A percentile compares a stretch with the other conserved stretches of the same genome.
Conservation (phyloP, 2,797 vertebrate genomes). For the Muscicapa comitata region DNA sequence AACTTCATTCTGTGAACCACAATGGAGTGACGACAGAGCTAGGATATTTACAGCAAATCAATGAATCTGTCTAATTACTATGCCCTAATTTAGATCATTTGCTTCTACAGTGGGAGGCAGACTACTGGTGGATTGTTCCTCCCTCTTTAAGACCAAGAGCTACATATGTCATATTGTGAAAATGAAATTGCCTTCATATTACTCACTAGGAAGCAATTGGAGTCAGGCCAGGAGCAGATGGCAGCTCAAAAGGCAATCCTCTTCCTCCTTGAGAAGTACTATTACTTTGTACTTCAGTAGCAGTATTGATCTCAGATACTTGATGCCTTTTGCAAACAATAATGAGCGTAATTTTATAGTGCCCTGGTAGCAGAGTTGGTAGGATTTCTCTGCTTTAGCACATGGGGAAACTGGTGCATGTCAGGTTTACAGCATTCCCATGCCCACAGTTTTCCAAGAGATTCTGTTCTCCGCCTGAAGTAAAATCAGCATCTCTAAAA, state of each 20-base stretch:
- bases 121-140: slow-evolving; percentile 23
- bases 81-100: slow-evolving; percentile 22
- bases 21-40: not conserved
- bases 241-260: slow-evolving; percentile 65
- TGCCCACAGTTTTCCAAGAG: not conserved
- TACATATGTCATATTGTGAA: slow-evolving; percentile 46
- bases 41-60: slow-evolving; percentile 36
- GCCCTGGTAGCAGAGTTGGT: not conserved
- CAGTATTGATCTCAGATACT: slow-evolving; percentile 29
- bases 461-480: not conserved
- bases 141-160: slow-evolving; percentile 7
- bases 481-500: not conserved
- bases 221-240: slow-evolving; percentile 63
- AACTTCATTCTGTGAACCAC: slow-evolving; percentile 1
- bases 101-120: slow-evolving; percentile 3
- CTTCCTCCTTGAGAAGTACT: slow-evolving; percentile 37
- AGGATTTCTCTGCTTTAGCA: not conserved
- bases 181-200: slow-evolving; percentile 53
- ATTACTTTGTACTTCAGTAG: slow-evolving; percentile 38
- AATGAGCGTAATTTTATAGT: not conserved
- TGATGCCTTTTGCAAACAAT: slow-evolving; percentile 3
- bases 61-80: slow-evolving; percentile 26
- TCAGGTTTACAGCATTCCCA: not conserved
- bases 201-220: slow-evolving; percentile 48
- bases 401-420: not conserved